Evolutionary conservation across 2,113 vertebrate genomes (phyloP).

Genomic region (Rhinolophus sinicus): DNA sequence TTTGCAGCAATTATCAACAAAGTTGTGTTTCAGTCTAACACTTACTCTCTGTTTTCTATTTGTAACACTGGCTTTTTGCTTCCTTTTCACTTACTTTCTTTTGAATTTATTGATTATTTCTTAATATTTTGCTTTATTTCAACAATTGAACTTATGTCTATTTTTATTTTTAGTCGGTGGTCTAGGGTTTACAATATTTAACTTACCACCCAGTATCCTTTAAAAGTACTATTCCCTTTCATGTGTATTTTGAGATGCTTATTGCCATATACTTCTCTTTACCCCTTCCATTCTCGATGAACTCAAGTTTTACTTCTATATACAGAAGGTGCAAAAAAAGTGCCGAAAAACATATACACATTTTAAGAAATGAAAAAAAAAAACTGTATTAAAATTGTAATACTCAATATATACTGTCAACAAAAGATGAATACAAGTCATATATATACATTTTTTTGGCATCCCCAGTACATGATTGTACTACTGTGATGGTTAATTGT

Average conservation of each 20-base stretch:
- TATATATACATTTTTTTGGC: too few species aligned
- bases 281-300: neutral
- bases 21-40: neutral
- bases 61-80: neutral
- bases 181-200: neutral
- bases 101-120: neutral
- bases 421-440: too few species aligned
- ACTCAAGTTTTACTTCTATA: neutral
- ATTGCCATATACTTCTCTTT: neutral
- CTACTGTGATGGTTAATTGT: neutral
- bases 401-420: too few species aligned
- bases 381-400: too few species aligned
- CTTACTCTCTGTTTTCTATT: neutral
- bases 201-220: neutral
- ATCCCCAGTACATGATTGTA: neutral
- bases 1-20: neutral
- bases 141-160: neutral
- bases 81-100: neutral
- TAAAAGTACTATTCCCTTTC: neutral
- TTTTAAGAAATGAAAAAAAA: too few species aligned
- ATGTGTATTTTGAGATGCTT: neutral
- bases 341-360: too few species aligned
- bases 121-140: neutral
- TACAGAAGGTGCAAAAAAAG: too few species aligned
- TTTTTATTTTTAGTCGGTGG: neutral